Conservation (phyloP, 2,113 vertebrate genomes). For the Aplodontia rufa region DNA sequence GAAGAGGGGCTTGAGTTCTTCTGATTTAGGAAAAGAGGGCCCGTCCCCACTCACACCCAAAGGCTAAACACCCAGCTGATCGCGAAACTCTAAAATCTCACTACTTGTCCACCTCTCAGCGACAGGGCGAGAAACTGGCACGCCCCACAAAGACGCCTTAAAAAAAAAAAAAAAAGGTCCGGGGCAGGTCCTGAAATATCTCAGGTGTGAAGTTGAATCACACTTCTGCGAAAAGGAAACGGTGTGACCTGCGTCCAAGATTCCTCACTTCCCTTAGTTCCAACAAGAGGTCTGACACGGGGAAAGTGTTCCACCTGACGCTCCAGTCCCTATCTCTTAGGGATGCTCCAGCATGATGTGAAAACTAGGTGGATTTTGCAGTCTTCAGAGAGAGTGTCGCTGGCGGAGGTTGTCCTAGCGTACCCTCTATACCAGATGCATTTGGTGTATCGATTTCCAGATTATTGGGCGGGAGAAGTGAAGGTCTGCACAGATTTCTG, state of each 20-base stretch:
- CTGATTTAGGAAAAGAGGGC: fast-evolving
- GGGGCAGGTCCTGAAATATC: neutral
- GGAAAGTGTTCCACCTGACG: neutral
- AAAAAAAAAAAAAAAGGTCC: neutral
- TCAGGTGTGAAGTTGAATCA: neutral
- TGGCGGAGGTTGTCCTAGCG: neutral
- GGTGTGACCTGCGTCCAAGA: neutral
- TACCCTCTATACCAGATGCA: neutral
- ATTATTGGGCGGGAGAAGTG: neutral
- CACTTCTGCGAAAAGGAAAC: neutral
- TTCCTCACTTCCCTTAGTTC: neutral
- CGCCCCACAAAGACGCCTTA: neutral
- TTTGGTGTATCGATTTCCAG: neutral
- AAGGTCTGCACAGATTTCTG: neutral
- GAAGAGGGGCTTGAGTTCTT: neutral
- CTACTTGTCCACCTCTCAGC: neutral
- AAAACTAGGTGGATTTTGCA: neutral
- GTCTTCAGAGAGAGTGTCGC: neutral
- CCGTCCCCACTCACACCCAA: fast-evolving
- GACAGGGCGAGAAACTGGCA: neutral
- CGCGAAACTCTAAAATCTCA: neutral
- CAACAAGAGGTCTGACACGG: neutral
- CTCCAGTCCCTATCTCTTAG: neutral
- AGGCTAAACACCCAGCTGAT: neutral
- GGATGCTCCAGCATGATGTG: neutral